Conservation (phyloP, 1,140 invertebrate species). For the Melipona quadrifasciata region DNA sequence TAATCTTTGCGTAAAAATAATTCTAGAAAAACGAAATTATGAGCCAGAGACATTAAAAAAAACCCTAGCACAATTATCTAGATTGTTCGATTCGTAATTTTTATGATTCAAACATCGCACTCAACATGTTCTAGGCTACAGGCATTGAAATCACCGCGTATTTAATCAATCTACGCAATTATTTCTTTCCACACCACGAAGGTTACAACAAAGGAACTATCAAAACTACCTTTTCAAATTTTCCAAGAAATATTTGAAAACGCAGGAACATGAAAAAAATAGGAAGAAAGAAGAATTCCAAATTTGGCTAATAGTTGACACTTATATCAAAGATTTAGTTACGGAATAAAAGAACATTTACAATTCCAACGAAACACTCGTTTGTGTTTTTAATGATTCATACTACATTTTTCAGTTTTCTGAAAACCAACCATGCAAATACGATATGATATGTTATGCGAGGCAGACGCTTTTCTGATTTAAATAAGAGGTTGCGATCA, state of each 20-base stretch:
- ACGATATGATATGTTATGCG: background rate
- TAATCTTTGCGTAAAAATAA: background rate
- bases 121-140: background rate
- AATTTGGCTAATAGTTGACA: background rate
- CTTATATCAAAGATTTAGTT: background rate
- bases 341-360: background rate
- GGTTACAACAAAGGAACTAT: background rate
- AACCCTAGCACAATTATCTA: background rate
- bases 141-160: slow-evolving; percentile 5
- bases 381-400: background rate
- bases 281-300: background rate
- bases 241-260: background rate
- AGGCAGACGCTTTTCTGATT: background rate
- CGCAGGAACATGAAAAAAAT: background rate
- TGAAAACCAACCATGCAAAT: background rate
- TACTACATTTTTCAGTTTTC: background rate
- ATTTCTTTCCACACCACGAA: background rate
- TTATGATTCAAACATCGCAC: background rate
- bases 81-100: background rate
- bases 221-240: background rate
- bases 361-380: background rate
- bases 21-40: background rate
- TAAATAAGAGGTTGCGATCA: too few relatives aligned
- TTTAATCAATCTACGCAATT: background rate
- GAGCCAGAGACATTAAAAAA: background rate